Percentiles rank a stretch among this genome's conserved stretches.
phyloP scores from a whole-genome alignment of 1,140 invertebrate genomes.

The Drosophila mojavensis region DNA sequence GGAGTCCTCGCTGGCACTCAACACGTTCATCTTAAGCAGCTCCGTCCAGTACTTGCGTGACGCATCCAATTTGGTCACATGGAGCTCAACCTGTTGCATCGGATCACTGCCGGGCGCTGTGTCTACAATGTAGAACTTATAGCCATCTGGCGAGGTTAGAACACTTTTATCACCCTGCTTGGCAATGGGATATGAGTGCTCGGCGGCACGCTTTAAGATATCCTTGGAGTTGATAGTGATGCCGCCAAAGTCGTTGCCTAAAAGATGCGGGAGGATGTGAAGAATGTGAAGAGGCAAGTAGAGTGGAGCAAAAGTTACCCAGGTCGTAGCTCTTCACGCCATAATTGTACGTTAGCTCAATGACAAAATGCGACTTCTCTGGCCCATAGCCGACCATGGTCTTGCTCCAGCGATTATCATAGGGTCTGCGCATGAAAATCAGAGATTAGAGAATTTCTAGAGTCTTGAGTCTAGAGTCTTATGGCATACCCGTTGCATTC shows the following conservation, averaged over 20 bases:
- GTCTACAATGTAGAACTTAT: slow-evolving; percentile 92
- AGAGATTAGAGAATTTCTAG: neutral
- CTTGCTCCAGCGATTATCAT: slow-evolving; percentile 99
- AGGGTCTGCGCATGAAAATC: slow-evolving; percentile 88
- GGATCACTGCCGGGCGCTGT: slow-evolving; percentile 89
- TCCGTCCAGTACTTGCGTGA: slow-evolving; percentile 94
- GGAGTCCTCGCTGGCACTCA: slow-evolving; percentile 85
- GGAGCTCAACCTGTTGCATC: slow-evolving; percentile 91
- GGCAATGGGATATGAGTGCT: slow-evolving; percentile 84
- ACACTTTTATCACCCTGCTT: slow-evolving; percentile 67
- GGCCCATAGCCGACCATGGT: slow-evolving; percentile 99
- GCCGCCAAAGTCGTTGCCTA: slow-evolving; percentile 94
- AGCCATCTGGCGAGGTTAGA: slow-evolving; percentile 92
- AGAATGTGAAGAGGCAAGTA: neutral
- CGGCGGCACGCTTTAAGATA: slow-evolving; percentile 89
- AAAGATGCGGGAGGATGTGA: neutral
- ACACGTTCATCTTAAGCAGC: slow-evolving; percentile 90
- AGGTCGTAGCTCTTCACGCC: slow-evolving; percentile 93
- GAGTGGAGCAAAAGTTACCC: slow-evolving; percentile 61
- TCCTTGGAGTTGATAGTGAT: slow-evolving; percentile 93
- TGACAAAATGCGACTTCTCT: slow-evolving; percentile 97
- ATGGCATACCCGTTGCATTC: slow-evolving; percentile 96
- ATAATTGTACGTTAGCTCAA: slow-evolving; percentile 99
- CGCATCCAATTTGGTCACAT: slow-evolving; percentile 90
- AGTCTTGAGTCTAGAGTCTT: neutral